A percentile compares a stretch with the other conserved stretches of the same genome.
phyloP scores from a whole-genome alignment of 2,113 vertebrate genomes.

The Albula glossodonta region DNA sequence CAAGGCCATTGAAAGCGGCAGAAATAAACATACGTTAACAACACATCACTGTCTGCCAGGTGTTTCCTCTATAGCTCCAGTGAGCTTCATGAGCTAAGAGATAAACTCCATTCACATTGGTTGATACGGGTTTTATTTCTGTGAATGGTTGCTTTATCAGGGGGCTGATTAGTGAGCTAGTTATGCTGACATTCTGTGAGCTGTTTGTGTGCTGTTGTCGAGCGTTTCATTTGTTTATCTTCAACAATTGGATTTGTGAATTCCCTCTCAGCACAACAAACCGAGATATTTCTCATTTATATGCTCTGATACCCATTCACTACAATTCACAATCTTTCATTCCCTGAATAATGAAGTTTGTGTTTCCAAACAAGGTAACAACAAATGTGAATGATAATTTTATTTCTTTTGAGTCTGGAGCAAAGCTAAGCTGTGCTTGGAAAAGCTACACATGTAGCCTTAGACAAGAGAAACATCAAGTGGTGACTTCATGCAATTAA shows the following conservation, averaged over 20 bases:
- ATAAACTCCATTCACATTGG: not conserved
- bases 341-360: too few relatives aligned
- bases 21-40: not conserved
- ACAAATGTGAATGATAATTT: not conserved
- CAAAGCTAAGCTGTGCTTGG: too few relatives aligned
- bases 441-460: too few relatives aligned
- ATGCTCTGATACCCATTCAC: not conserved
- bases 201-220: not conserved
- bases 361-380: not conserved
- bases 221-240: not conserved
- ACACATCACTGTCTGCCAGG: not conserved
- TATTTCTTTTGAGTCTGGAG: too few relatives aligned
- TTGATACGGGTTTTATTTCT: not conserved
- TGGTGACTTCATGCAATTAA: too few relatives aligned
- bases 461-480: too few relatives aligned
- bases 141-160: not conserved
- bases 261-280: not conserved
- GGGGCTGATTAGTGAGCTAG: not conserved
- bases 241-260: not conserved
- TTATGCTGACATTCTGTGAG: not conserved
- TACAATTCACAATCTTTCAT: not conserved
- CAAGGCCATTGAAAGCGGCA: not conserved
- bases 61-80: not conserved
- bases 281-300: not conserved
- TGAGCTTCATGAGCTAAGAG: not conserved